A percentile compares a stretch with the other conserved stretches of the same genome.
These are phyloP conservation scores for Crotalus horridus DNA, from an alignment of 2,113 vertebrate species.

Conservation along the genomic window DNA sequence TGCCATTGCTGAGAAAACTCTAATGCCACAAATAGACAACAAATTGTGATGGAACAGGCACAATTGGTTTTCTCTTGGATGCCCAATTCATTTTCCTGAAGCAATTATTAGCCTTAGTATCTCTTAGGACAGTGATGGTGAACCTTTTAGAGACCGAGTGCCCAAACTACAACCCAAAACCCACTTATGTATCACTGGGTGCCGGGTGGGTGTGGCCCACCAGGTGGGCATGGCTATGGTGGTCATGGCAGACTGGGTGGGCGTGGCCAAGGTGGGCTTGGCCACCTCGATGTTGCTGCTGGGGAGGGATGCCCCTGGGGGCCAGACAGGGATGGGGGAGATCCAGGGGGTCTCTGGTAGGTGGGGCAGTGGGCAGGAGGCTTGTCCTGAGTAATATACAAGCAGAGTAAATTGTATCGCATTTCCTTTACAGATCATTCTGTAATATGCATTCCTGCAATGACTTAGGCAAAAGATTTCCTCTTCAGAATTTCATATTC, in stretches of 20 bases:
- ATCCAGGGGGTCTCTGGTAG: too few relatives aligned
- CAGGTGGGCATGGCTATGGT: too few relatives aligned
- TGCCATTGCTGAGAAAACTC: not conserved
- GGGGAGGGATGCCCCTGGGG: too few relatives aligned
- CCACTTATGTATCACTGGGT: too few relatives aligned
- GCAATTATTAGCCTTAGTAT: not conserved
- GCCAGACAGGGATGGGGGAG: too few relatives aligned
- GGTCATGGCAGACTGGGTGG: too few relatives aligned
- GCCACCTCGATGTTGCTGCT: too few relatives aligned
- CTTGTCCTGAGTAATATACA: not conserved
- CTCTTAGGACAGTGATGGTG: not conserved
- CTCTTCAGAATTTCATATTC: not conserved
- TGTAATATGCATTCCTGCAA: not conserved
- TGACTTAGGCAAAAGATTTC: not conserved
- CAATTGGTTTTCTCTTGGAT: not conserved
- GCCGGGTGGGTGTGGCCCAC: too few relatives aligned
- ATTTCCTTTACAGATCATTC: constrained; percentile 23
- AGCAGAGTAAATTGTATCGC: constrained; percentile 14
- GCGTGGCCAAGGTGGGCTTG: too few relatives aligned
- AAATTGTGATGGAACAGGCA: not conserved
- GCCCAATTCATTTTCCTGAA: not conserved
- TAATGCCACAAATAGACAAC: not conserved
- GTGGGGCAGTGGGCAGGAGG: too few relatives aligned
- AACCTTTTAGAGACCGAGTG: too few relatives aligned
- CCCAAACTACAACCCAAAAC: too few relatives aligned